Conservation (phyloP, 2,888 invertebrate species). For the Elysia crispata region DNA sequence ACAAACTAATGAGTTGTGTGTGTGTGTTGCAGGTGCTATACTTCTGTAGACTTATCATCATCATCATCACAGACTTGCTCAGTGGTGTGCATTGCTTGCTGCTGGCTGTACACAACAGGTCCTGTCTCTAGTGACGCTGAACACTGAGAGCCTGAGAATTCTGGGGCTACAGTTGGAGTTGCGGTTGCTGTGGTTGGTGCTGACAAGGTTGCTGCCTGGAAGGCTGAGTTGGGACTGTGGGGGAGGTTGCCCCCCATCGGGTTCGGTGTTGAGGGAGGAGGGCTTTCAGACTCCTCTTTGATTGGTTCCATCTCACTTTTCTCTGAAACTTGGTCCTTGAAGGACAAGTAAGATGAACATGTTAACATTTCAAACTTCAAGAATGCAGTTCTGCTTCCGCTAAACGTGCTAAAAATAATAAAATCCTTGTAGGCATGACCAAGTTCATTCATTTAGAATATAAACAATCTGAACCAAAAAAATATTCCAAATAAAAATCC, state of each 20-base stretch:
- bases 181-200: background rate
- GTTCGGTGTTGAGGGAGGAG: slow-evolving; percentile 51
- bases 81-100: background rate
- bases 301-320: slow-evolving; percentile 75
- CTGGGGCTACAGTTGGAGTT: background rate
- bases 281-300: slow-evolving; percentile 74
- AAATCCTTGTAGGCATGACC: too few relatives aligned
- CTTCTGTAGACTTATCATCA: slow-evolving; percentile 34
- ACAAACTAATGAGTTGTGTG: too few relatives aligned
- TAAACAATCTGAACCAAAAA: too few relatives aligned
- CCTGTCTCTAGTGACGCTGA: background rate
- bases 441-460: too few relatives aligned
- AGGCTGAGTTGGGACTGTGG: slow-evolving; percentile 10
- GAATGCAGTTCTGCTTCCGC: too few relatives aligned
- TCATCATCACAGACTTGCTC: too few relatives aligned
- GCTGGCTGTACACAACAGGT: too few relatives aligned
- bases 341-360: too few relatives aligned
- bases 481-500: too few relatives aligned
- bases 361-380: too few relatives aligned
- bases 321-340: slow-evolving; percentile 52
- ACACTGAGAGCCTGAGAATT: too few relatives aligned
- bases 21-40: slow-evolving; percentile 3
- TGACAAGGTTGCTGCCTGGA: slow-evolving; percentile 37
- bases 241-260: slow-evolving; percentile 3
- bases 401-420: too few relatives aligned